Evolutionary conservation across 2,113 vertebrate species (phyloP).

Genomic region (Otocyon megalotis): DNA sequence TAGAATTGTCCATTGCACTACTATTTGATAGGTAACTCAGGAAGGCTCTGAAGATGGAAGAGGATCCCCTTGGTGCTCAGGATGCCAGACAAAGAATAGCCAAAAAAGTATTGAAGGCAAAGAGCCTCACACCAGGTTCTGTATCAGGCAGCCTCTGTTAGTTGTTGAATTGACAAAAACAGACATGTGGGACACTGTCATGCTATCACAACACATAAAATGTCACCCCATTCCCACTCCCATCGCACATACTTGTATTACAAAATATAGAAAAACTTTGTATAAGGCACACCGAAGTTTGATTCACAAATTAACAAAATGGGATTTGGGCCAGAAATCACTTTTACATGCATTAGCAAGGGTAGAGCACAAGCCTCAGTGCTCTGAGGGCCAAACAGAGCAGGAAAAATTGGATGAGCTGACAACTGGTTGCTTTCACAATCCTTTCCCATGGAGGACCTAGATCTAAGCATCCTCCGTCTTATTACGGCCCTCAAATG

Average conservation of each 20-base stretch:
- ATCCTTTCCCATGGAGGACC: not conserved
- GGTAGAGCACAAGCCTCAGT: not conserved
- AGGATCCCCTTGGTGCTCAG: not conserved
- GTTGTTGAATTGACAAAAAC: not conserved
- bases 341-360: not conserved
- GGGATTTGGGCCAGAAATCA: not conserved
- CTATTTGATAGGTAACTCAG: not conserved
- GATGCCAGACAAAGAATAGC: not conserved
- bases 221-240: not conserved
- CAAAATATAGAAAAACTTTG: conserved; percentile 7
- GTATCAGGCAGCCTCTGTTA: not conserved
- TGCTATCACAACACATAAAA: not conserved
- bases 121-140: not conserved
- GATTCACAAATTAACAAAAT: conserved; percentile 36
- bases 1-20: not conserved
- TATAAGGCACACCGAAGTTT: not conserved
- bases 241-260: not conserved
- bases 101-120: not conserved
- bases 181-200: not conserved
- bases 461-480: not conserved
- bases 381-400: not conserved
- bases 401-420: not conserved
- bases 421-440: not conserved
- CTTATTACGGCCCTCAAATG: not conserved
- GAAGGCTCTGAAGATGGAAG: not conserved